These are phyloP conservation scores for Entosphenus tridentatus DNA, from an alignment of 2,113 vertebrate species.

Conservation along the genomic window DNA sequence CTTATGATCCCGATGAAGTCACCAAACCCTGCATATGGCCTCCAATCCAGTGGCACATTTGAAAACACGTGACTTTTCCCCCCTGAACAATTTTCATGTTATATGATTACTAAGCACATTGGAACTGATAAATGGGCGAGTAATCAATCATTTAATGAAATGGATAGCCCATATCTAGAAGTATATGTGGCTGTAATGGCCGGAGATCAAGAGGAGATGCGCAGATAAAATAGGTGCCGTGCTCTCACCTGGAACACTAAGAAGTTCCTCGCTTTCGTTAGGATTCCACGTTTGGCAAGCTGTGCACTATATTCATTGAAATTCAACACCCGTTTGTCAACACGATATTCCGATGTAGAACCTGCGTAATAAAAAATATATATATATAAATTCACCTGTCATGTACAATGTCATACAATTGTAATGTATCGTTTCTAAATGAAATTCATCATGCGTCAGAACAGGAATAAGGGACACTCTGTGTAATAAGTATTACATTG, in stretches of 20 bases:
- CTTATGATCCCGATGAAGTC: too few relatives aligned
- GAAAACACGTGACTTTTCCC: too few relatives aligned
- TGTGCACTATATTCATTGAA: constrained; percentile 31
- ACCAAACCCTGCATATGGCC: too few relatives aligned
- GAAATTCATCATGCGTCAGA: too few relatives aligned
- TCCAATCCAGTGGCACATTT: too few relatives aligned
- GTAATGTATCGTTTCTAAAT: too few relatives aligned
- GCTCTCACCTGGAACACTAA: constrained; percentile 61
- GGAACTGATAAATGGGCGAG: background rate
- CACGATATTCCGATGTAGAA: constrained; percentile 34
- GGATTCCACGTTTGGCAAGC: constrained; percentile 46
- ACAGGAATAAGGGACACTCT: too few relatives aligned
- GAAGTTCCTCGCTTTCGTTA: constrained; percentile 59
- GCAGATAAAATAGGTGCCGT: background rate
- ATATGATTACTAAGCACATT: background rate
- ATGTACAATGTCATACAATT: too few relatives aligned
- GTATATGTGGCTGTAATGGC: background rate
- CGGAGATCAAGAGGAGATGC: background rate
- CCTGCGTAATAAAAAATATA: constrained; percentile 20
- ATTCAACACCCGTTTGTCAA: constrained; percentile 27
- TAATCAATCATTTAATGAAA: background rate
- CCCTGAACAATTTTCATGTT: background rate
- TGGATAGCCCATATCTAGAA: background rate
- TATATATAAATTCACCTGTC: background rate
- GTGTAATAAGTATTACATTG: too few relatives aligned